Base-by-base conservation (phyloP, 2,888 invertebrate species). In the Thyatira batis region DNA sequence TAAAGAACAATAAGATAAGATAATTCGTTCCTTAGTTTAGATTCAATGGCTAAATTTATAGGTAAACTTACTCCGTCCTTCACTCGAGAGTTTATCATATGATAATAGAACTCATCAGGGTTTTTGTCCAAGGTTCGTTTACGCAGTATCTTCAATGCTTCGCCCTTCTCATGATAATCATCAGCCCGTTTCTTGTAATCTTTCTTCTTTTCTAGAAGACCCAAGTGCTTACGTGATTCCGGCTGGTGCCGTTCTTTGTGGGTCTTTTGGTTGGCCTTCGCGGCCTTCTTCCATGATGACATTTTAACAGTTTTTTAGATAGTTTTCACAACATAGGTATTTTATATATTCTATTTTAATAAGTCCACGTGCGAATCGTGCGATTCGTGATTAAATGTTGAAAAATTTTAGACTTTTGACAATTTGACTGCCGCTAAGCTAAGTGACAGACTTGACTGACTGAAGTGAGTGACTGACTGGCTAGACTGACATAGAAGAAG, bases 71-170 rank as follows among this genome's bases (percentile, higher is more conserved):
- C 92, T 70, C 93, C 94, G 72, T 93, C 84, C 57, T 92, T 92
- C 0, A 96, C 86, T 83, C 95, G 95, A 0, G 98, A 96, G 81
- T 97, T 98, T 54, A 98, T 94, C 99, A 99, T 99, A 79, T 98
- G 98, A 89, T 97, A 98, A 84, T 99, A 97, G 89, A 99, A 99
- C 84, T 99, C 99, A 95, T 99, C 99, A 0, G 98, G 98, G 92
- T 99, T 99, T 82, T 95, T 97, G 78, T 98, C 96, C 20, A 97
- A 87, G 0, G 98, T 98, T 56, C 97, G 94, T 80, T 96, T 96
- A 54, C 95, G 94, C 52, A 99, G 85, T 25, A 96, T 82, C 78
- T 97, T 97, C 1, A 99, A 82, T 0, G 97, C 96, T 54, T 94
- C 94, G 53, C 97, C 95, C 78, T 98, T 98, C 55, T 95, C 94